Percentiles rank a stretch among this genome's conserved stretches.
Evolutionary conservation across 2,113 vertebrate species (phyloP).

Genomic region (Gobiocypris rarus): DNA sequence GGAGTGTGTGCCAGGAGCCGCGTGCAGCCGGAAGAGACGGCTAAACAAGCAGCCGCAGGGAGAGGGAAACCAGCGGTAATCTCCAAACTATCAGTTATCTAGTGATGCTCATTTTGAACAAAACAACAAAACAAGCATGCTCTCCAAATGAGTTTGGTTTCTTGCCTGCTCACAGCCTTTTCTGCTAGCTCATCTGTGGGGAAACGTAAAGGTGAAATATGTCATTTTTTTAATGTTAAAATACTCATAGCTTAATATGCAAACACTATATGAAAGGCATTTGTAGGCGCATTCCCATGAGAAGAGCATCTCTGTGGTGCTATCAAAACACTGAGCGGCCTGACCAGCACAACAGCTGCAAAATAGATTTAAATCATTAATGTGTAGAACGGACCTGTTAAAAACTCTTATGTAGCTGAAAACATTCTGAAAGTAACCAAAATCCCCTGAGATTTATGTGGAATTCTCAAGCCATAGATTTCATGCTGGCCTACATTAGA

Average conservation of each 20-base stretch:
- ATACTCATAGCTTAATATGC: not conserved
- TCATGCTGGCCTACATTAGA: not conserved
- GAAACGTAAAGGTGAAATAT: not conserved
- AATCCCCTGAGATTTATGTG: not conserved
- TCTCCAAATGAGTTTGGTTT: not conserved
- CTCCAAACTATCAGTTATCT: constrained; percentile 25
- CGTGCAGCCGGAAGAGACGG: constrained; percentile 26
- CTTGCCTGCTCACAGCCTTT: not conserved
- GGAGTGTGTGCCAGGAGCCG: constrained; percentile 52
- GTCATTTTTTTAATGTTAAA: not conserved
- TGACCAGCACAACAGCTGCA: not conserved
- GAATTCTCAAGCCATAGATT: not conserved
- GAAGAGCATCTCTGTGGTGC: not conserved
- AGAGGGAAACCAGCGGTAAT: constrained; percentile 22
- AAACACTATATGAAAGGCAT: not conserved
- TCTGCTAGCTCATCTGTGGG: not conserved
- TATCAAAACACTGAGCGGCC: not conserved
- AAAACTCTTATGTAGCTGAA: not conserved
- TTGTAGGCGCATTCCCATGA: not conserved
- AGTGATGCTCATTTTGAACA: constrained; percentile 33
- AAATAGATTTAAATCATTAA: not conserved
- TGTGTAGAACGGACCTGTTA: not conserved
- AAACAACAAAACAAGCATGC: constrained; percentile 16
- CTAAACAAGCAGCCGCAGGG: constrained; percentile 46
- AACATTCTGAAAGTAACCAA: not conserved